Base-by-base conservation (phyloP, 2,888 invertebrate species). In the Phlogophora meticulosa region DNA sequence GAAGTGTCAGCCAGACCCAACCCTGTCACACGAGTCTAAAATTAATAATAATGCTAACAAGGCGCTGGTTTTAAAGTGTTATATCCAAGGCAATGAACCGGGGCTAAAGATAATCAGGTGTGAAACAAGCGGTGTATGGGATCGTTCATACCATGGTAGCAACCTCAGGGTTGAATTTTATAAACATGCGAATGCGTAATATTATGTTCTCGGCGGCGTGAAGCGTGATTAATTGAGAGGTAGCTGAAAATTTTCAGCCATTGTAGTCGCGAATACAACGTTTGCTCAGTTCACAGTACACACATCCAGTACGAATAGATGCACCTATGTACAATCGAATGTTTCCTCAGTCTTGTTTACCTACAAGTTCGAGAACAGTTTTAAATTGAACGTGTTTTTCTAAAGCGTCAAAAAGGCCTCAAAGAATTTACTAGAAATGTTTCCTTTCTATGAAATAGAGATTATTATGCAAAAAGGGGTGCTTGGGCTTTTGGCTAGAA, bases 31-130 rank as follows among this genome's bases (percentile, higher is more conserved):
- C 38, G 73, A 76, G 80, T 76, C 79, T 83, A 81, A 82, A 84
- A 82, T 82, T 82, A 84, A 82, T 83, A 79, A 81, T 84, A 75
- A 72, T 69, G 76, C 69, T 83, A 80, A 81, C 85, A 84, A 81
- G 77, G 80, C 65, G 76, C 57, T 80, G 66, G 83, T 82, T 83
- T 81, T 77, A 76, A 78, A 77, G 73, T 83, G 79, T 85, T 85
- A 83, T 83, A 84, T 82, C 77, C 83, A 61, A 84, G 76, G 85
- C 88, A 86, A 69, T 86, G 88, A 88, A 80, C 87, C 81, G 86
- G 79, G 81, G 69, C 76, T 76, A 55, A 75, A 81, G 78, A 88
- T 88, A 89, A 87, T 89, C 88, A 85, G 80, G 84, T 87, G 89
- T 88, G 85, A 88, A 88, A 86, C 85, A 79, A 73, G 78, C 76